Conservation (phyloP, 2,888 invertebrate species). For the Phaonia tiefii region DNA sequence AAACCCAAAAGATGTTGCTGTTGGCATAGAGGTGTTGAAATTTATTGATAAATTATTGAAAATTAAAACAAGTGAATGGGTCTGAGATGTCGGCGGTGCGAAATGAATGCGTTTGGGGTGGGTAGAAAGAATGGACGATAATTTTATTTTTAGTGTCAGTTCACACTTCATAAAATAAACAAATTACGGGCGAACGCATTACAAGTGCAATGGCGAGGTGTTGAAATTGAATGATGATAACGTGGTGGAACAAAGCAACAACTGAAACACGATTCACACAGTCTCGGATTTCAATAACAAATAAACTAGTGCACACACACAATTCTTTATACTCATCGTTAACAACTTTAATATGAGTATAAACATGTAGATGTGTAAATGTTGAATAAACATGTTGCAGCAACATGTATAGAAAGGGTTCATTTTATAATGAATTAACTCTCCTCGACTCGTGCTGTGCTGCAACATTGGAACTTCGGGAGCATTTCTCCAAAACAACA, state of each 20-base stretch:
- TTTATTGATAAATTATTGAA: conserved; percentile 34
- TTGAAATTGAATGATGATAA: conserved; percentile 40
- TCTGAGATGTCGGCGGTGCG: conserved; percentile 5
- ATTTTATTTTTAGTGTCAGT: conserved; percentile 39
- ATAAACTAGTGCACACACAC: conserved; percentile 9
- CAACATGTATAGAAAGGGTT: not conserved
- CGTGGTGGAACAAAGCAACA: not conserved
- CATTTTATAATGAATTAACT: conserved; percentile 15
- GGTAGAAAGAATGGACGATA: not conserved
- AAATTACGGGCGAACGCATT: conserved; percentile 51
- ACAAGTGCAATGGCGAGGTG: conserved; percentile 51
- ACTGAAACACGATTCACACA: not conserved
- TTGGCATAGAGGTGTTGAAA: conserved; percentile 23
- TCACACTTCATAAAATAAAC: conserved; percentile 63
- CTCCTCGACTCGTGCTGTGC: not conserved
- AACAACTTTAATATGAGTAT: no score
- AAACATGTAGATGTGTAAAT: not conserved
- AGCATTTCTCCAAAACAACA: conserved; percentile 14
- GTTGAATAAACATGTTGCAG: not conserved
- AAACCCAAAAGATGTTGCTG: conserved; percentile 19
- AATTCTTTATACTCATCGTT: no score
- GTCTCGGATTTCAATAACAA: conserved; percentile 41
- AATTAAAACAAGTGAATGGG: conserved; percentile 7
- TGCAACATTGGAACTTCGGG: not conserved
- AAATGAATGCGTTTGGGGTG: conserved; percentile 24